Conservation (phyloP, 2,797 vertebrate species). For the Chromis chromis region DNA sequence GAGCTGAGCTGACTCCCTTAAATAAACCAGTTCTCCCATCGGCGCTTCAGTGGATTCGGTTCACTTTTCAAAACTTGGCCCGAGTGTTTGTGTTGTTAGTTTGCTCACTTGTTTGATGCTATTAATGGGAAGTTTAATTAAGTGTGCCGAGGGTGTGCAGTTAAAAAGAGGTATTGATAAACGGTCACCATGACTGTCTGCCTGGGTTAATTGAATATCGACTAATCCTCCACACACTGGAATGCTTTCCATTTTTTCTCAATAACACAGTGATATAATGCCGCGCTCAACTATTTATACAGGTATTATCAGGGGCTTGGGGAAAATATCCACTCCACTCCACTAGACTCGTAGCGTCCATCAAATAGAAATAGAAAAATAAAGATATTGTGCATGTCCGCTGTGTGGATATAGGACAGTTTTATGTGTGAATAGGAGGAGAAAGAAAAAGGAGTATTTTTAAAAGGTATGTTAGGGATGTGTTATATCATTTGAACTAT, state of each 20-base stretch:
- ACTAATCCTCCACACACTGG: conserved; percentile 71
- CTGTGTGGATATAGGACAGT: conserved; percentile 5
- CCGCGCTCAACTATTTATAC: conserved; percentile 63
- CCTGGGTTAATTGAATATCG: conserved; percentile 85
- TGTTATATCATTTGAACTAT: conserved; percentile 5
- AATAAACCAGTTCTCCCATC: conserved; percentile 22
- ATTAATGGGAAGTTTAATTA: conserved; percentile 82
- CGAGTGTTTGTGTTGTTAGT: conserved; percentile 60
- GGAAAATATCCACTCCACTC: conserved; percentile 56
- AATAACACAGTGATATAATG: conserved; percentile 70
- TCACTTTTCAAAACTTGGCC: conserved; percentile 57
- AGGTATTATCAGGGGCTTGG: conserved; percentile 58
- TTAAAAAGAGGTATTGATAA: conserved; percentile 84
- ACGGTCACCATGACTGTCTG: conserved; percentile 73
- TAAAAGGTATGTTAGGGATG: not conserved
- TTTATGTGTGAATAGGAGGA: conserved; percentile 12
- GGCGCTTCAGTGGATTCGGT: conserved; percentile 24
- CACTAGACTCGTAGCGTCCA: conserved; percentile 38
- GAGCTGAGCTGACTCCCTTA: conserved; percentile 17
- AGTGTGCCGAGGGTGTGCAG: conserved; percentile 68
- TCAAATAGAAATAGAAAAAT: conserved; percentile 28
- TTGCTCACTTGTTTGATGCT: conserved; percentile 70
- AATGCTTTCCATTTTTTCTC: conserved; percentile 68
- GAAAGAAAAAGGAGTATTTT: not conserved
- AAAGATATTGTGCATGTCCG: conserved; percentile 6